Percentiles rank a stretch among this genome's conserved stretches.
Conservation (phyloP, 2,888 invertebrate species). For the Morpho achilles region DNA sequence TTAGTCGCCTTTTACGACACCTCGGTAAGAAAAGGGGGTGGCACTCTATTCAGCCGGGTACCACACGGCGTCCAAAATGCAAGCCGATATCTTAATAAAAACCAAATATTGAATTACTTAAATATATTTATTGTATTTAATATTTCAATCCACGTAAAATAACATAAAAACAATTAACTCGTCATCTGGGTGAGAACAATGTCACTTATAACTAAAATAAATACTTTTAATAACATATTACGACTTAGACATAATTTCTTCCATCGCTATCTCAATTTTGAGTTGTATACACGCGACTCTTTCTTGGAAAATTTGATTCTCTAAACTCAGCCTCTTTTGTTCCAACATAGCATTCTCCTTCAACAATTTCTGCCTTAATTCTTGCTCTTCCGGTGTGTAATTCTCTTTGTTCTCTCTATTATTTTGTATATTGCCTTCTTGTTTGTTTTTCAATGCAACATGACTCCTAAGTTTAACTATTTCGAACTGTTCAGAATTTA, state of each 20-base stretch:
- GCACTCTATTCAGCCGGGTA: too few relatives aligned
- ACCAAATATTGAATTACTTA: too few relatives aligned
- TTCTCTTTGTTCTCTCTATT: constrained; percentile 59
- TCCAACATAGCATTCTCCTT: constrained; percentile 84
- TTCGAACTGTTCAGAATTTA: constrained; percentile 86
- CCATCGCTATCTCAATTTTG: constrained; percentile 83
- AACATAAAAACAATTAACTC: too few relatives aligned
- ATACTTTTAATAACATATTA: constrained; percentile 30
- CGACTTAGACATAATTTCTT: constrained; percentile 72
- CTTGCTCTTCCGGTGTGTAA: constrained; percentile 58
- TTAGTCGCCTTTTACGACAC: too few relatives aligned
- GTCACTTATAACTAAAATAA: constrained; percentile 5
- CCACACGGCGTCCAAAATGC: too few relatives aligned
- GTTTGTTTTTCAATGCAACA: constrained; percentile 70
- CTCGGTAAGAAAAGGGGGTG: too few relatives aligned
- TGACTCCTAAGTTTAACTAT: constrained; percentile 82
- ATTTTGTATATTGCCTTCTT: constrained; percentile 46
- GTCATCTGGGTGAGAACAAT: too few relatives aligned
- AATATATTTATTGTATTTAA: too few relatives aligned
- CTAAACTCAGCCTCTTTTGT: constrained; percentile 82
- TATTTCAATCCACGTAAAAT: too few relatives aligned
- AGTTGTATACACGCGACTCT: constrained; percentile 84
- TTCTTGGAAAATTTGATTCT: constrained; percentile 86
- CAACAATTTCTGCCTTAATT: constrained; percentile 60
- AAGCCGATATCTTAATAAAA: too few relatives aligned